Evolutionary conservation across 1,140 invertebrate genomes (phyloP).

Genomic region (Drosophila subpulchrella): DNA sequence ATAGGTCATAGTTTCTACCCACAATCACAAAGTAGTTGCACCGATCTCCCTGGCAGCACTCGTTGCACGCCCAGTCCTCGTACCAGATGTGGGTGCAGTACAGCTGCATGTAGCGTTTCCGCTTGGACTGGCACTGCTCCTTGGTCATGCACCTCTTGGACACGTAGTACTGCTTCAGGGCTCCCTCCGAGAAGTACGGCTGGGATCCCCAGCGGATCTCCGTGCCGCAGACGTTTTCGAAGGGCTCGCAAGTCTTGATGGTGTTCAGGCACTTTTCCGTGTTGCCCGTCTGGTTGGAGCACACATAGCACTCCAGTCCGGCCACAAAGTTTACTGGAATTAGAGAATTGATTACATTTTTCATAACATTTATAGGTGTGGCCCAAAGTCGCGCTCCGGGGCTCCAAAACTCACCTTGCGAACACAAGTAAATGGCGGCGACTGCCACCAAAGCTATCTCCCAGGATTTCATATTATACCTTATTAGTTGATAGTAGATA

Average conservation of each 20-base stretch:
- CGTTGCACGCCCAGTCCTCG: slow-evolving; percentile 98
- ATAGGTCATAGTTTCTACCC: slow-evolving; percentile 85
- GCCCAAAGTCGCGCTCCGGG: slow-evolving; percentile 15
- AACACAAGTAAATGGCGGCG: slow-evolving; percentile 58
- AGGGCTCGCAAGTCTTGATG: slow-evolving; percentile 94
- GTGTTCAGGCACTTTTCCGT: slow-evolving; percentile 96
- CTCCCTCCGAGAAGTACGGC: slow-evolving; percentile 97
- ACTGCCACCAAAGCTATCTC: slow-evolving; percentile 57
- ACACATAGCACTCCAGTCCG: slow-evolving; percentile 97
- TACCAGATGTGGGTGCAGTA: slow-evolving; percentile 98
- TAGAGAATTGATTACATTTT: not conserved
- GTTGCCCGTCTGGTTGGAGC: slow-evolving; percentile 96
- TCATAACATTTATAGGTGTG: slow-evolving; percentile 55
- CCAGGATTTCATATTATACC: slow-evolving; percentile 54
- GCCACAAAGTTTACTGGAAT: slow-evolving; percentile 85
- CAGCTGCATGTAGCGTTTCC: slow-evolving; percentile 88
- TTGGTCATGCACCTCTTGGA: slow-evolving; percentile 95
- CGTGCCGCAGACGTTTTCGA: slow-evolving; percentile 94
- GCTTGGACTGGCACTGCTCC: slow-evolving; percentile 90
- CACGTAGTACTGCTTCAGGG: slow-evolving; percentile 97
- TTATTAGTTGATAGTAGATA: not conserved
- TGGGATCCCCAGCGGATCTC: slow-evolving; percentile 96
- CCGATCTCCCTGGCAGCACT: slow-evolving; percentile 98
- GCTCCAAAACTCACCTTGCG: slow-evolving; percentile 48
- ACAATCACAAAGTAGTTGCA: slow-evolving; percentile 99